Percentiles rank a stretch among this genome's conserved stretches.
Evolutionary conservation across 2,797 vertebrate species (phyloP).

Genomic region (Taenioides sp.): DNA sequence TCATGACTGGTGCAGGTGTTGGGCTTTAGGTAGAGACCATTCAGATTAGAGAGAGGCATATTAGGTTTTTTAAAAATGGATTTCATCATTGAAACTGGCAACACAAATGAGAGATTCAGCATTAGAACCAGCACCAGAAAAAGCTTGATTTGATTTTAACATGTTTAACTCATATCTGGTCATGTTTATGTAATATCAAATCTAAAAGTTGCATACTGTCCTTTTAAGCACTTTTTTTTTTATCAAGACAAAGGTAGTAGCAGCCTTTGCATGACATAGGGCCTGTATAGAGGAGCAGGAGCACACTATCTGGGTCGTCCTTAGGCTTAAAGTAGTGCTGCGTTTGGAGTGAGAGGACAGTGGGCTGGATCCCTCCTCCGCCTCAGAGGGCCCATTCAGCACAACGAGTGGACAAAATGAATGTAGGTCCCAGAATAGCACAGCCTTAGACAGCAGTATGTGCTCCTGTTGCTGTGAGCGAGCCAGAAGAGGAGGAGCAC

Average conservation of each 20-base stretch:
- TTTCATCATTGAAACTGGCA: too few species aligned
- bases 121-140: too few species aligned
- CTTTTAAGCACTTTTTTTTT: not conserved
- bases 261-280: constrained; percentile 15
- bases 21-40: too few species aligned
- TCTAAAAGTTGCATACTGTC: not conserved
- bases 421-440: constrained; percentile 56
- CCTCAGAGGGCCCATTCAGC: constrained; percentile 33
- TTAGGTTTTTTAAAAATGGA: too few species aligned
- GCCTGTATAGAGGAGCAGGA: not conserved
- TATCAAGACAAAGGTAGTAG: not conserved
- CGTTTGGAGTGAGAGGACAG: constrained; percentile 29
- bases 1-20: too few species aligned
- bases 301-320: constrained; percentile 1
- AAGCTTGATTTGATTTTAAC: too few species aligned
- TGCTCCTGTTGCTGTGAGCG: constrained; percentile 23
- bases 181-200: too few species aligned
- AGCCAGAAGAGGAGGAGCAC: constrained; percentile 59
- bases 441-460: constrained; percentile 43
- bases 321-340: constrained; percentile 10
- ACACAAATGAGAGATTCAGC: too few species aligned
- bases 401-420: constrained; percentile 42
- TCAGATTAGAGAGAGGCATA: too few species aligned
- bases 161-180: too few species aligned
- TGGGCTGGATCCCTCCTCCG: constrained; percentile 37